These are phyloP conservation scores for Lasioglossum marginatum DNA, from an alignment of 2,888 invertebrate genomes.

Conservation along the genomic window DNA sequence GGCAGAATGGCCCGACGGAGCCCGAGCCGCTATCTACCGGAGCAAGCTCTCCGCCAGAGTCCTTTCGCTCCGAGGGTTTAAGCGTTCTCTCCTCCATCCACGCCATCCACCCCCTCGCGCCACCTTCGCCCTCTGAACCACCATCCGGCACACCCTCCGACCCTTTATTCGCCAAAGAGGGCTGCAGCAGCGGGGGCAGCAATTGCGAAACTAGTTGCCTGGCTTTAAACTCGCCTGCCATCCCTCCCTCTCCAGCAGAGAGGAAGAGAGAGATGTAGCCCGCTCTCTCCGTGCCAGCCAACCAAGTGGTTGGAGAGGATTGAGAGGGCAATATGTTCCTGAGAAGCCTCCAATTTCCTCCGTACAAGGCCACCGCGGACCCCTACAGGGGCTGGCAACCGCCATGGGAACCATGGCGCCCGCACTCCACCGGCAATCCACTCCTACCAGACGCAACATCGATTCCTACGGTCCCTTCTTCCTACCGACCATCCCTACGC, in stretches of 20 bases:
- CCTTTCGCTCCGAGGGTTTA: slow-evolving; percentile 32
- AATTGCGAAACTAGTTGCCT: slow-evolving; percentile 72
- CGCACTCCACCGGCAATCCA: slow-evolving; percentile 11
- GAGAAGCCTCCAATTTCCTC: slow-evolving; percentile 78
- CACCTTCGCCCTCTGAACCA: slow-evolving; percentile 43
- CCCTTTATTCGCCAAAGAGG: slow-evolving; percentile 57
- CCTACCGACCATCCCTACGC: slow-evolving; percentile 20
- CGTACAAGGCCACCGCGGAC: slow-evolving; percentile 63
- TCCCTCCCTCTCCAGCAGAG: slow-evolving; percentile 33
- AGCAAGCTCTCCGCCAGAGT: slow-evolving; percentile 24
- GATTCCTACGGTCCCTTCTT: slow-evolving; percentile 3
- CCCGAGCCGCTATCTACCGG: slow-evolving; percentile 21
- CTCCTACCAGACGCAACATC: slow-evolving; percentile 5
- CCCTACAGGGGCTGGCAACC: slow-evolving; percentile 56
- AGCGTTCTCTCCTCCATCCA: slow-evolving; percentile 20
- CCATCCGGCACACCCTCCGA: slow-evolving; percentile 54
- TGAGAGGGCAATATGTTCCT: slow-evolving; percentile 76
- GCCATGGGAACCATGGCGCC: slow-evolving; percentile 19
- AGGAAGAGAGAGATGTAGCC: slow-evolving; percentile 42
- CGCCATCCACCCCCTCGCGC: slow-evolving; percentile 8
- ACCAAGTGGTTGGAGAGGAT: slow-evolving; percentile 65
- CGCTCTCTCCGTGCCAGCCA: slow-evolving; percentile 44
- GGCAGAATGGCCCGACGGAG: slow-evolving; percentile 10
- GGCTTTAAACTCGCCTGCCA: slow-evolving; percentile 65
- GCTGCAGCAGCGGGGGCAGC: slow-evolving; percentile 48